Evolutionary conservation across 2,113 vertebrate genomes (phyloP).

Genomic region (Archilochus colubris): DNA sequence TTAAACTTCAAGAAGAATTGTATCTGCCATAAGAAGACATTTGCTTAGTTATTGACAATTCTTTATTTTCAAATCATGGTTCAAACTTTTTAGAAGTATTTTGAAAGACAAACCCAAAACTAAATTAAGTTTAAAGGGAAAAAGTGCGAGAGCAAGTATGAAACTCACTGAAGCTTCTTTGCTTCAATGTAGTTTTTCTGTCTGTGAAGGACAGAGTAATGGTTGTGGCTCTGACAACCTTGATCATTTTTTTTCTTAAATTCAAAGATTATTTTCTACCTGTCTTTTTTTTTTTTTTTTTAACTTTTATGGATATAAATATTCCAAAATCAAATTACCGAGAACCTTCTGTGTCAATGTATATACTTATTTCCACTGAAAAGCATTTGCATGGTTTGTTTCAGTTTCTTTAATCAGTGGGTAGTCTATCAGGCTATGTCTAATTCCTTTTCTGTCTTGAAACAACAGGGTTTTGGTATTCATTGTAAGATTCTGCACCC

Average conservation of each 20-base stretch:
- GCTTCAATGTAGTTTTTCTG: not conserved
- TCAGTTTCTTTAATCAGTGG: not conserved
- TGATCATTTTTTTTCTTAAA: not conserved
- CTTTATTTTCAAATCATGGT: constrained; percentile 18
- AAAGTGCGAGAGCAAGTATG: not conserved
- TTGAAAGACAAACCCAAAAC: constrained; percentile 39
- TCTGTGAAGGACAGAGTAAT: not conserved
- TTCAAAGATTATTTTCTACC: not conserved
- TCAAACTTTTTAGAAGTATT: constrained; percentile 26
- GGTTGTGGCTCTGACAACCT: not conserved
- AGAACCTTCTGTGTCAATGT: not conserved
- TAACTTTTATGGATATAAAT: not conserved
- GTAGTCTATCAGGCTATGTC: not conserved
- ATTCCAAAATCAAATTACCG: not conserved
- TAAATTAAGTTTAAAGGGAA: constrained; percentile 31
- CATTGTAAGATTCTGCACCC: not conserved
- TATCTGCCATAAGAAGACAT: constrained; percentile 5
- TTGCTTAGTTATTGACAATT: constrained; percentile 45
- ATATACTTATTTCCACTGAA: not conserved
- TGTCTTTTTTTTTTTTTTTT: not conserved
- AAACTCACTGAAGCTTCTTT: not conserved
- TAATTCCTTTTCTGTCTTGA: not conserved
- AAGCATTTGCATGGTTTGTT: not conserved
- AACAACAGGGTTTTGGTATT: not conserved
- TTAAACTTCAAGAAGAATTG: constrained; percentile 59